Conservation (phyloP, 2,113 vertebrate species). For the Tor tambroides region DNA sequence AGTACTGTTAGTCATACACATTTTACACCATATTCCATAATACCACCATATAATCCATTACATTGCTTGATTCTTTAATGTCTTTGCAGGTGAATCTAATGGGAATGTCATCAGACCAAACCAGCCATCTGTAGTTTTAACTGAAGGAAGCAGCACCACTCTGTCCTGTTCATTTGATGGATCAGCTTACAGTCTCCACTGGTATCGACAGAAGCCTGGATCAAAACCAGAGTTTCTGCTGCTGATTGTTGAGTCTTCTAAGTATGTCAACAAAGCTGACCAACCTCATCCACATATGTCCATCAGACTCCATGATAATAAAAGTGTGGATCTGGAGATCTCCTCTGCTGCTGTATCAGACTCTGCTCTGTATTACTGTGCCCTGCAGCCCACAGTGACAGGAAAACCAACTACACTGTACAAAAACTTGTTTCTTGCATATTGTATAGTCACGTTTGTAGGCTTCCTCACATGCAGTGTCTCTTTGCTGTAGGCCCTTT, state of each 20-base stretch:
- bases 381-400: constrained; percentile 37
- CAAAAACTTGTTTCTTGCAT: no score
- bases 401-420: neutral
- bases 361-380: constrained; percentile 41
- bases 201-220: constrained; percentile 37
- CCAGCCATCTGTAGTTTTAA: neutral
- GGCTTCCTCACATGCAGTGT: no score
- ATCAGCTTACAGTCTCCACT: constrained; percentile 16
- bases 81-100: neutral
- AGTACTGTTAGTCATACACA: neutral
- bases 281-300: neutral
- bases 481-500: no score
- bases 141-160: constrained; percentile 24
- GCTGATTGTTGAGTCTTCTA: neutral
- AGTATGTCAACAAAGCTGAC: neutral
- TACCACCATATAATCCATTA: neutral
- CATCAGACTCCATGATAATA: neutral
- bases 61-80: neutral
- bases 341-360: constrained; percentile 35
- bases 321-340: constrained; percentile 38
- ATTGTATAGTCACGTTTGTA: no score
- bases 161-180: constrained; percentile 34
- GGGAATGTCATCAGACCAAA: neutral
- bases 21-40: neutral
- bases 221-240: constrained; percentile 34